Conservation (phyloP, 2,797 vertebrate species). For the Argentina silus region DNA sequence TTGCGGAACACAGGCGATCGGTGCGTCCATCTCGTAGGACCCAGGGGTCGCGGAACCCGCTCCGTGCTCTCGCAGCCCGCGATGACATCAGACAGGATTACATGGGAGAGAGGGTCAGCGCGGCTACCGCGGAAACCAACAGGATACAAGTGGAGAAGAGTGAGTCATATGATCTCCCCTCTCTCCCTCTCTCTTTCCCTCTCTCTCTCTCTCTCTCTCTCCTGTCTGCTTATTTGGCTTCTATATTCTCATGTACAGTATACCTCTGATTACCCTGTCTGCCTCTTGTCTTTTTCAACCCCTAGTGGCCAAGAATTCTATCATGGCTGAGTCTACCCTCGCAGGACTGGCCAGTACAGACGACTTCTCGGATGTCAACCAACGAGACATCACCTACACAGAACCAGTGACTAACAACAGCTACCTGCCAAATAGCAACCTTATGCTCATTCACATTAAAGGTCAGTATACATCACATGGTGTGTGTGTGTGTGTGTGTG, state of each 20-base stretch:
- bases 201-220: background rate
- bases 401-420: slow-evolving; percentile 38
- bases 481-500: background rate
- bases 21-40: slow-evolving; percentile 80
- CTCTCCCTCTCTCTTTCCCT: background rate
- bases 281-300: background rate
- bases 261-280: background rate
- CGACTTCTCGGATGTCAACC: slow-evolving; percentile 37
- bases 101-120: slow-evolving; percentile 70
- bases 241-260: background rate
- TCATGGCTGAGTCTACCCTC: slow-evolving; percentile 20
- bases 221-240: too few species aligned
- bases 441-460: slow-evolving; percentile 83
- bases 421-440: slow-evolving; percentile 68
- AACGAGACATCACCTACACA: slow-evolving; percentile 39
- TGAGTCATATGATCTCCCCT: slow-evolving; percentile 44
- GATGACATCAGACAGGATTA: slow-evolving; percentile 81
- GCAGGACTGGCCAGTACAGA: slow-evolving; percentile 37
- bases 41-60: slow-evolving; percentile 82
- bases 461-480: slow-evolving; percentile 60
- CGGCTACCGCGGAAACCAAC: slow-evolving; percentile 62
- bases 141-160: slow-evolving; percentile 66
- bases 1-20: slow-evolving; percentile 79
- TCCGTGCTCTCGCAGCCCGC: slow-evolving; percentile 79
- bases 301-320: slow-evolving; percentile 74